Evolutionary conservation across 2,797 vertebrate species (phyloP).

Genomic region (Anableps anableps): DNA sequence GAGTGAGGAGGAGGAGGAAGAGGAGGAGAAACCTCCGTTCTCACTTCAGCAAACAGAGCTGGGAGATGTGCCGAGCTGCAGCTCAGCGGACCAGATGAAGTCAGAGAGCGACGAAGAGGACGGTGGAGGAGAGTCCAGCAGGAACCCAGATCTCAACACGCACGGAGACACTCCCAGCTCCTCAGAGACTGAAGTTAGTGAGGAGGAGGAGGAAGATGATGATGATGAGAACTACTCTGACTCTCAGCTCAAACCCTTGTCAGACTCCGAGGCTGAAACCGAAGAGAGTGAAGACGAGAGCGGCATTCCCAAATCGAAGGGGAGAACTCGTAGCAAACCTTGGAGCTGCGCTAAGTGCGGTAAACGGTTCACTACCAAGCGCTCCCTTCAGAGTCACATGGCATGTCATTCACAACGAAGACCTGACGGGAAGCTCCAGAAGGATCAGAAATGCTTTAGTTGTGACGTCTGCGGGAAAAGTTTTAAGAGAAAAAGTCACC

Average conservation of each 20-base stretch:
- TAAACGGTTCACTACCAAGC: not conserved
- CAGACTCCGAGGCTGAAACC: not conserved
- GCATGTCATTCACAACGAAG: not conserved
- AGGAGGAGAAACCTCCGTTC: not conserved
- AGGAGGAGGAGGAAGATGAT: not conserved
- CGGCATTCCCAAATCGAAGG: not conserved
- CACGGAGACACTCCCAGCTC: not conserved
- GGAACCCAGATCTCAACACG: not conserved
- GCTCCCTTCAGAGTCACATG: constrained; percentile 8
- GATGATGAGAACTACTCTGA: not conserved
- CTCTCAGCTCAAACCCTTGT: not conserved
- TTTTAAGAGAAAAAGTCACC: constrained; percentile 1
- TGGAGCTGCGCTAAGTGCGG: not conserved
- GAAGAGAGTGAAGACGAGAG: not conserved
- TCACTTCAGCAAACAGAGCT: not conserved
- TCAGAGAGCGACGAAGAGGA: not conserved
- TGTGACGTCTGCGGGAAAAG: not conserved
- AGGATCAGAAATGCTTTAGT: not conserved
- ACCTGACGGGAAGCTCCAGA: not conserved
- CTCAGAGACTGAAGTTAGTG: not conserved
- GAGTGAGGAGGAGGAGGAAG: not conserved
- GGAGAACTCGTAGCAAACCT: not conserved
- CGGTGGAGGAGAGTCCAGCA: not conserved
- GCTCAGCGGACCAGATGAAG: not conserved
- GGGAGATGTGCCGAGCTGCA: not conserved